Evolutionary conservation across 2,113 vertebrate genomes (phyloP), one percentile per base, ranked within the genome.

Genomic region (Alligator mississippiensis): DNA sequence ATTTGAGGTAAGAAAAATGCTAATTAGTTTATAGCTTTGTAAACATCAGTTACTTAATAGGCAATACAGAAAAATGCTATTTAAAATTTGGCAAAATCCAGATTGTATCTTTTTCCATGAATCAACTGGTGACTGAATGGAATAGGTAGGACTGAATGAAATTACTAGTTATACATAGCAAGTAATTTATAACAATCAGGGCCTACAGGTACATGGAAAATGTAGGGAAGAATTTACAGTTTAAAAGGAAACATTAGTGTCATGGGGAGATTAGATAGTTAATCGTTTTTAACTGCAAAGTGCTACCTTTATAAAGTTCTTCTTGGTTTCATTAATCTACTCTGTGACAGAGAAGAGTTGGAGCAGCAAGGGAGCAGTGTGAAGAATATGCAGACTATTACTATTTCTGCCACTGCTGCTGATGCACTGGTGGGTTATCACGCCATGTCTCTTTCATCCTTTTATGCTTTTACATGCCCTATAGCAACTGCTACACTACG

Each of bases 261-360:
- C 93, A 89, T 5, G 5, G 88, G 94, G 94, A 96, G 92, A 97
- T 95, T 91, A 90, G 91, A 92, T 85, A 93, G 82, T 93, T 97
- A 95, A 91, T 87, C 93, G 88, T 62, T 96, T 96, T 94, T 95
- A 96, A 82, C 90, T 95, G 95, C 34, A 76, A 94, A 95, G 72
- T 92, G 63, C 89, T 91, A 88, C 95, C 80, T 93, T 96, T 95
- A 86, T 94, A 89, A 96, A 94, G 91, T 96, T 95, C 91, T 92
- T 91, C 84, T 90, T 84, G 68, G 78, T 94, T 97, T 95, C 93
- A 96, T 97, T 96, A 96, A 97, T 96, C 85, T 96, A 86, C 87
- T 94, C 87, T 30, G 30, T 83, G 89, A 88, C 77, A 94, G 84
- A 95, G 91, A 88, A 88, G 88, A 88, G 90, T 94, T 86, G 38